These are phyloP conservation scores for Uropsilus gracilis DNA, from an alignment of 2,113 vertebrate genomes.

Conservation along the genomic window DNA sequence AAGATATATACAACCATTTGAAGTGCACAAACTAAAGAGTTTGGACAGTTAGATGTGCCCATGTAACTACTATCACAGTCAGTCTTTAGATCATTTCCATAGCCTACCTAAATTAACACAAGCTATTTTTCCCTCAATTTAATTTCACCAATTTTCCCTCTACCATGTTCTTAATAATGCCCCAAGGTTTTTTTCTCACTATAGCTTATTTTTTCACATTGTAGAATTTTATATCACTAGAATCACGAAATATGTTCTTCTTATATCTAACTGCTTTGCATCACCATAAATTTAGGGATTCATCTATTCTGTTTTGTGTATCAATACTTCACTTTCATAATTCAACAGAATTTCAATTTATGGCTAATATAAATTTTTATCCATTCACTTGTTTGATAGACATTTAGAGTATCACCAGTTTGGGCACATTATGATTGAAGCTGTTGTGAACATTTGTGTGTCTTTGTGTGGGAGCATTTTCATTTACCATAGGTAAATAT, in stretches of 20 bases:
- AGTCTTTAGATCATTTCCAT: neutral
- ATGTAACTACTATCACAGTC: neutral
- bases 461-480: neutral
- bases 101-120: neutral
- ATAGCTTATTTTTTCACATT: neutral
- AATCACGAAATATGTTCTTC: neutral
- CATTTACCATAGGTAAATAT: neutral
- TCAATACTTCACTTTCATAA: conserved; percentile 8
- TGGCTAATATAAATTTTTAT: neutral
- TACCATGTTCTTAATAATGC: accelerated
- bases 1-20: neutral
- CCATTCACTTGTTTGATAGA: neutral
- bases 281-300: neutral
- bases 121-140: neutral
- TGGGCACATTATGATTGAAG: neutral
- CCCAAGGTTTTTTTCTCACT: neutral
- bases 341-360: neutral
- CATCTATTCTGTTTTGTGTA: neutral
- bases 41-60: neutral
- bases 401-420: neutral
- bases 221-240: neutral
- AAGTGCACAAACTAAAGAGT: neutral
- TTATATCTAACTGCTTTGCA: neutral
- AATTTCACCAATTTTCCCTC: neutral
- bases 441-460: neutral